Evolutionary conservation across 30 jellyfish, hydroid and myxozoan species (phyloP).

Genomic region (Clytia hemisphaerica): DNA sequence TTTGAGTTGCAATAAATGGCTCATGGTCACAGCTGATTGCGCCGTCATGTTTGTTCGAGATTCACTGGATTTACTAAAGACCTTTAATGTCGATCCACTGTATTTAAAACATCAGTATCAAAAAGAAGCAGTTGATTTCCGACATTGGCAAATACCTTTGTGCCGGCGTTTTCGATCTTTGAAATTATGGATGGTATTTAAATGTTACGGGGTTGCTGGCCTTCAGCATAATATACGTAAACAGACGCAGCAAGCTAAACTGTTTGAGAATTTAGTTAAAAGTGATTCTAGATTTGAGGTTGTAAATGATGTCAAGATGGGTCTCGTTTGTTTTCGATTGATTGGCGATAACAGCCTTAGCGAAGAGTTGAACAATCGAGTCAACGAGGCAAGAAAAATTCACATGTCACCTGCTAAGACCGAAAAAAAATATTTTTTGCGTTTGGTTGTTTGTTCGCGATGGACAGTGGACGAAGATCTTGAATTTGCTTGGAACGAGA

Average conservation of each 20-base stretch:
- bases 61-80: not conserved
- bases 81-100: conserved; percentile 2
- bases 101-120: not conserved
- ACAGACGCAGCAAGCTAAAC: not conserved
- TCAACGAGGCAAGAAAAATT: not conserved
- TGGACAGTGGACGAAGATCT: too few relatives aligned
- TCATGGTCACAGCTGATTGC: conserved; percentile 14
- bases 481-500: too few relatives aligned
- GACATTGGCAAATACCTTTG: conserved; percentile 27
- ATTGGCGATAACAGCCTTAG: conserved; percentile 4
- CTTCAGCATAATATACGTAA: conserved; percentile 5
- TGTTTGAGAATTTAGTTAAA: not conserved
- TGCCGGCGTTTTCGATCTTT: conserved; percentile 42
- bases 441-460: conserved; percentile 22
- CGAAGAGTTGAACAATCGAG: not conserved
- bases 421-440: not conserved
- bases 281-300: conserved; percentile 22
- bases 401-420: conserved; percentile 5
- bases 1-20: conserved; percentile 1
- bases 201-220: conserved; percentile 30
- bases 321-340: not conserved
- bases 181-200: conserved; percentile 28
- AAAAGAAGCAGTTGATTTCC: not conserved
- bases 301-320: not conserved
- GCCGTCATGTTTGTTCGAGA: conserved; percentile 9